Conservation (phyloP, 2,113 vertebrate genomes). For the Laticauda laticaudata region DNA sequence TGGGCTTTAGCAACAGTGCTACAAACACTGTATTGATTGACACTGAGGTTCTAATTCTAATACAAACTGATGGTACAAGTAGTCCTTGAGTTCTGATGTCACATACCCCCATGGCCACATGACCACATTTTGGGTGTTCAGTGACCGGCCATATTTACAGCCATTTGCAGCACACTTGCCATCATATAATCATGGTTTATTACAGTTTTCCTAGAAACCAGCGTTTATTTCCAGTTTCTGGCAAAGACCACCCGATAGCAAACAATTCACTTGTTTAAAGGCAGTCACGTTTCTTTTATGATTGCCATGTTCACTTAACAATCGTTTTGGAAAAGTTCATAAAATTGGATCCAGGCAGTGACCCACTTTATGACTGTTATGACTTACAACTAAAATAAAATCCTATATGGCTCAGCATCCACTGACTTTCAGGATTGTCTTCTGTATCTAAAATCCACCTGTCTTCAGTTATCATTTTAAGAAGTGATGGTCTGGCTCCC, state of each 20-base stretch:
- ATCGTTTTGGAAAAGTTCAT: background rate
- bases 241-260: background rate
- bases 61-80: background rate
- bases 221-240: background rate
- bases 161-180: background rate
- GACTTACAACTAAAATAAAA: background rate
- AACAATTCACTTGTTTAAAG: background rate
- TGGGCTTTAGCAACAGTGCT: background rate
- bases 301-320: background rate
- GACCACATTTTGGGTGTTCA: background rate
- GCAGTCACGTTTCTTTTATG: background rate
- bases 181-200: background rate
- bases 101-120: background rate
- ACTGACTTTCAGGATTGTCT: background rate
- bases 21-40: background rate
- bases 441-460: background rate
- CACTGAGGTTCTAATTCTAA: background rate
- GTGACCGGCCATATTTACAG: background rate
- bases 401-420: background rate
- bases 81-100: background rate
- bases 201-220: background rate
- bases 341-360: background rate
- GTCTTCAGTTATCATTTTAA: background rate
- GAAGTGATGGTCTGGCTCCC: background rate
- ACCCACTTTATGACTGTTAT: background rate